Evolutionary conservation across 1,140 invertebrate species (phyloP).

Genomic region (Zophobas morio): DNA sequence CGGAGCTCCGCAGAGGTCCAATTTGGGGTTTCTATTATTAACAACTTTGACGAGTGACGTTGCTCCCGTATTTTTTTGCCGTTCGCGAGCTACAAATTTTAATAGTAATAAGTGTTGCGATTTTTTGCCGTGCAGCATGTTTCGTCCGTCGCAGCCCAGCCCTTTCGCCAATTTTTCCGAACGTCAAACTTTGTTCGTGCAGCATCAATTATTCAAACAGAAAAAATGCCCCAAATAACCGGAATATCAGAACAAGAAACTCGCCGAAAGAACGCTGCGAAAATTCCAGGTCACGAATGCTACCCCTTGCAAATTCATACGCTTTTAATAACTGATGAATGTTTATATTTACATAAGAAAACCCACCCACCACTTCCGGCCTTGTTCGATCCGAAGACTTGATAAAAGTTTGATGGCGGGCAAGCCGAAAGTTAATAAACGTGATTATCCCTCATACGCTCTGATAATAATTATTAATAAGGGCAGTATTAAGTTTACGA

Average conservation of each 20-base stretch:
- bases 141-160: too few species aligned
- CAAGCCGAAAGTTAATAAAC: background rate
- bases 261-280: background rate
- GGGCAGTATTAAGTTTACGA: background rate
- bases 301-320: constrained; percentile 2
- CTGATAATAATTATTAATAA: constrained; percentile 3
- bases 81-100: too few species aligned
- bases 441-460: background rate
- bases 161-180: background rate
- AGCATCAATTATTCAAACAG: constrained; percentile 4
- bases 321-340: constrained; percentile 3
- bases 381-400: background rate
- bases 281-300: constrained; percentile 11
- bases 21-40: too few species aligned
- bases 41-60: too few species aligned
- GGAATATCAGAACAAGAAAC: constrained; percentile 1
- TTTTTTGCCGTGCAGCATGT: too few species aligned
- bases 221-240: background rate
- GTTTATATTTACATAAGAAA: constrained; percentile 4
- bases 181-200: background rate
- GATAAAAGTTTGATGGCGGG: background rate
- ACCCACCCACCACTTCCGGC: background rate
- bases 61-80: too few species aligned
- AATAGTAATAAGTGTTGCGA: too few species aligned
- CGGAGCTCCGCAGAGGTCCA: too few species aligned